phyloP scores from a whole-genome alignment of 1,140 invertebrate genomes.

The Zaprionus nigranus region DNA sequence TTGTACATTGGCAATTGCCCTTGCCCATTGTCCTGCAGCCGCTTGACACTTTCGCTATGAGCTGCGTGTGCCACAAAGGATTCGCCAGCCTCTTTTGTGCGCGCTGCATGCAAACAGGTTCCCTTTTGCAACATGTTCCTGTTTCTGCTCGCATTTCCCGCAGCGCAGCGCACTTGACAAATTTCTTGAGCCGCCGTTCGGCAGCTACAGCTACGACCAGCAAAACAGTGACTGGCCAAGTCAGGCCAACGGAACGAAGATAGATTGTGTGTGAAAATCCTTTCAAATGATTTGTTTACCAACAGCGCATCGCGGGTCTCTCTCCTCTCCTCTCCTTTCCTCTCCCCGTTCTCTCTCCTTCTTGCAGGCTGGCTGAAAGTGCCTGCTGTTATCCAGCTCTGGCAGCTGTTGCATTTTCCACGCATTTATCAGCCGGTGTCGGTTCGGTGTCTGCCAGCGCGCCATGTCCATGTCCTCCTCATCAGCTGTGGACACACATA shows the following conservation, averaged over 20 bases:
- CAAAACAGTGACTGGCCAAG: not conserved
- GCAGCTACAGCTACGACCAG: constrained; percentile 32
- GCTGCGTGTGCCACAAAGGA: constrained; percentile 34
- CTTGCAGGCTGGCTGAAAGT: constrained; percentile 12
- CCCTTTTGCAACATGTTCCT: constrained; percentile 3
- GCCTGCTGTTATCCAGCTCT: constrained; percentile 69
- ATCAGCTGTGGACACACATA: constrained; percentile 76
- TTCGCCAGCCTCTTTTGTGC: constrained; percentile 1
- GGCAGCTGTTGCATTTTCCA: constrained; percentile 83
- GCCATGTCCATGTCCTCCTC: constrained; percentile 61
- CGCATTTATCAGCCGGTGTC: constrained; percentile 75
- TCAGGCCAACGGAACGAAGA: constrained; percentile 59
- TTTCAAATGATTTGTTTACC: constrained; percentile 83
- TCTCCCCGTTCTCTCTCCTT: constrained; percentile 23
- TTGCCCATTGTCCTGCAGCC: constrained; percentile 48
- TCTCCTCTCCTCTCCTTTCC: not conserved
- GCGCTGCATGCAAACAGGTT: constrained; percentile 45
- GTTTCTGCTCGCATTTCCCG: constrained; percentile 7
- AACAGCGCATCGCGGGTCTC: constrained; percentile 60
- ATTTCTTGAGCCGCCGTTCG: constrained; percentile 48
- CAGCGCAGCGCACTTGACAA: constrained; percentile 47
- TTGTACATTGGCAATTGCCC: not conserved
- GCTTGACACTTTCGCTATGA: constrained; percentile 48
- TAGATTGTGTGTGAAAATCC: constrained; percentile 83
- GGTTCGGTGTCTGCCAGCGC: constrained; percentile 34